phyloP scores from a whole-genome alignment of 64 coral and sea anemone genomes.

The Astreopora myriophthalma region DNA sequence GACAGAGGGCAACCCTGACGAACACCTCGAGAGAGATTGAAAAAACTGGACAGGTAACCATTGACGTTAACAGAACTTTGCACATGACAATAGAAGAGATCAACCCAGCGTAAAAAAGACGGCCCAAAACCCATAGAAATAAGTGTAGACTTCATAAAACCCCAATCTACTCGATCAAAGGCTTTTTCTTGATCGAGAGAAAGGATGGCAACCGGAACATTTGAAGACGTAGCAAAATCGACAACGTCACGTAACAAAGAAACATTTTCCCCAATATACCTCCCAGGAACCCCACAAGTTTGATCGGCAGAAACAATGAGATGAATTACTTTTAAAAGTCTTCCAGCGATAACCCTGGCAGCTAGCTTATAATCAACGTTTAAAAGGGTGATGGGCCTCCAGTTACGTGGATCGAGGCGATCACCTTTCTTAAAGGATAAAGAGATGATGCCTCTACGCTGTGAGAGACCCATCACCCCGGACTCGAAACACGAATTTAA shows the following conservation, averaged over 20 bases:
- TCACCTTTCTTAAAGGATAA: constrained; percentile 7
- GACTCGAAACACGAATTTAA: constrained; percentile 14
- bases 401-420: not conserved
- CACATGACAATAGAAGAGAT: not conserved
- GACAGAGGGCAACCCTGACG: constrained; percentile 52
- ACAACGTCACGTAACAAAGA: not conserved
- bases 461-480: not conserved
- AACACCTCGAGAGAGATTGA: constrained; percentile 27
- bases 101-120: not conserved
- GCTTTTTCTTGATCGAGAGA: constrained; percentile 57
- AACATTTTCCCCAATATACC: constrained; percentile 42
- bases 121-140: not conserved
- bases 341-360: not conserved
- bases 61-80: constrained; percentile 30
- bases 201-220: not conserved
- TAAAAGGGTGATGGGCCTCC: not conserved
- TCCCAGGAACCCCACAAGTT: constrained; percentile 11
- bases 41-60: not conserved
- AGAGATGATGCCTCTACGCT: not conserved
- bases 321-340: not conserved
- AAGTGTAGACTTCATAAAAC: not conserved
- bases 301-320: constrained; percentile 2
- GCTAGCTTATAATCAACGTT: constrained; percentile 29
- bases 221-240: not conserved
- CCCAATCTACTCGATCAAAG: constrained; percentile 59